A percentile compares a stretch with the other conserved stretches of the same genome.
These are phyloP conservation scores for Callochromis pleurospilus DNA, from an alignment of 2,113 vertebrate species.

Conservation along the genomic window DNA sequence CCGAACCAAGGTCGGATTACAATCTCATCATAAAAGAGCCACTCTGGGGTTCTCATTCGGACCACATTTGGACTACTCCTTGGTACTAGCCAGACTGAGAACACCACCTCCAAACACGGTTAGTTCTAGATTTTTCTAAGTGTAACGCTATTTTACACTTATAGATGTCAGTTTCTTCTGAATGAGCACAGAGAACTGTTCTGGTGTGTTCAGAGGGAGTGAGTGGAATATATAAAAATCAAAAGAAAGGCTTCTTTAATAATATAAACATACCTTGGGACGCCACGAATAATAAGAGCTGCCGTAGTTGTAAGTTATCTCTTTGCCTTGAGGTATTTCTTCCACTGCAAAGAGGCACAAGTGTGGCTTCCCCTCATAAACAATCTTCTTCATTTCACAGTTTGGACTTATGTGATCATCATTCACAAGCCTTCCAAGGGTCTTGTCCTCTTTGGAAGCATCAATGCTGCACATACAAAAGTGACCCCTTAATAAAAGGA, in stretches of 20 bases:
- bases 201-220: background rate
- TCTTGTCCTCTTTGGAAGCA: background rate
- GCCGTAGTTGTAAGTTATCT: slow-evolving; percentile 19
- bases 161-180: fast-evolving
- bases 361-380: slow-evolving; percentile 18
- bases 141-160: background rate
- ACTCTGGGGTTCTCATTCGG: background rate
- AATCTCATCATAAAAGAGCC: background rate
- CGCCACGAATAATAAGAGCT: background rate
- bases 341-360: slow-evolving; percentile 25
- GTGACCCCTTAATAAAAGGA: fast-evolving
- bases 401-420: slow-evolving; percentile 28
- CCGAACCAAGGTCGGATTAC: fast-evolving
- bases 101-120: fast-evolving
- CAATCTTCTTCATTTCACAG: slow-evolving; percentile 20
- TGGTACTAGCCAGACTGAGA: background rate
- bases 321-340: slow-evolving; percentile 8
- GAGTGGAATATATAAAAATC: background rate
- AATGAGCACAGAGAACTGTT: background rate
- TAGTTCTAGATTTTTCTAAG: background rate
- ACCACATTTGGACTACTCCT: background rate
- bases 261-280: background rate
- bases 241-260: background rate
- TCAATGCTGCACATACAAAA: slow-evolving; percentile 7
- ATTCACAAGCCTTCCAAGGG: slow-evolving; percentile 35